Percentiles rank a stretch among this genome's conserved stretches.
Evolutionary conservation across 2,113 vertebrate genomes (phyloP).

Genomic region (Calidris pugnax): DNA sequence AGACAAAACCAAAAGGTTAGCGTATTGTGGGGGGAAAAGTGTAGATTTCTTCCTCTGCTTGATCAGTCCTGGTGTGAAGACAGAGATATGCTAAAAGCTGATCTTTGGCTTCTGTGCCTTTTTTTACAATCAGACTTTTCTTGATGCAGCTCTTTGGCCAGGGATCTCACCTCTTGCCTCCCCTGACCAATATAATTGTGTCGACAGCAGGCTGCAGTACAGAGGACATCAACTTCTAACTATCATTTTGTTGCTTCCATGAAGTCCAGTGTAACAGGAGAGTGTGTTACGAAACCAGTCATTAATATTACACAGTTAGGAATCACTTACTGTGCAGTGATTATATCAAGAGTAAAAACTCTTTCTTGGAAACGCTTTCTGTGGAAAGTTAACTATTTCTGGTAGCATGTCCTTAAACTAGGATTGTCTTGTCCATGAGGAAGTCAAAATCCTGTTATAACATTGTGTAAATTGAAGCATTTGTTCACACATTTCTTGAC

Average conservation of each 20-base stretch:
- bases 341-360: not conserved
- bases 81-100: not conserved
- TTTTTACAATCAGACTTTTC: not conserved
- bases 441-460: not conserved
- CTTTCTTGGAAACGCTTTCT: not conserved
- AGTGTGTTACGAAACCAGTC: not conserved
- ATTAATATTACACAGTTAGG: not conserved
- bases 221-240: not conserved
- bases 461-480: not conserved
- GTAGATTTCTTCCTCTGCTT: not conserved
- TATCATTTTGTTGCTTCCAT: conserved; percentile 2
- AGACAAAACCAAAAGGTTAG: not conserved
- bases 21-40: not conserved
- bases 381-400: not conserved
- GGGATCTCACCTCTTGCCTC: conserved; percentile 18
- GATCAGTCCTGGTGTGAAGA: not conserved
- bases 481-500: not conserved
- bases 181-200: conserved; percentile 21
- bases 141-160: not conserved
- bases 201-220: not conserved
- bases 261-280: conserved; percentile 22
- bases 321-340: not conserved
- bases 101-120: not conserved
- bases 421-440: not conserved
- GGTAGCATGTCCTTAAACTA: not conserved